Evolutionary conservation across 1,140 invertebrate genomes (phyloP), one percentile per base, ranked within the genome.

Genomic region (Tetranychus cinnabarinus): DNA sequence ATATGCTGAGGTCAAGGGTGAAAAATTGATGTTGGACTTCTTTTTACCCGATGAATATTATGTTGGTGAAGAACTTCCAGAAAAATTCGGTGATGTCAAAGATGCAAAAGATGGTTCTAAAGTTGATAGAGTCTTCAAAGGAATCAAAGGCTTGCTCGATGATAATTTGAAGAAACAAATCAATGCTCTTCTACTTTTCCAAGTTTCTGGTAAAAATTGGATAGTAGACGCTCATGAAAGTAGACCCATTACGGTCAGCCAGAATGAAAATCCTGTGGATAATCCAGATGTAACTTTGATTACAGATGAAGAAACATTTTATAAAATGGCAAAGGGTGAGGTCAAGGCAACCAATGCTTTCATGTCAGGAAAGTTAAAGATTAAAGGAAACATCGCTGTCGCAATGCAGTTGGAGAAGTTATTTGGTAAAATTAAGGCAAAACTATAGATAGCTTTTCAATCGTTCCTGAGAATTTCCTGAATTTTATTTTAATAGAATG

Each of bases 321-420:
- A 71, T 3, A 76, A 77, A 60, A 76, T 81, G 72, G 80, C 80
- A 65, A 66, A 63, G 61, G 71, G 71, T 56, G 37, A 60, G 35
- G 67, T 93, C 62, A 93, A 92, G 71, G 82, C 92, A 10, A 81
- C 88, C 0, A 80, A 81, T 34, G 91, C 92, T 10, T 95, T 93
- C 71, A 93, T 97, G 89, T 82, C 82, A 68, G 93, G 93, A 37
- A 97, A 96, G 75, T 74, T 98, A 54, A 95, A 93, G 75, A 88
- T 98, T 62, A 81, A 78, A 66, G 93, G 93, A 1, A 88, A 93
- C 70, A 77, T 97, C 68, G 83, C 84, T 65, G 86, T 92, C 70
- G 93, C 92, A 1, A 88, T 97, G 82, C 93, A 95, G 72, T 71
- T 97, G 61, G 92, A 97, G 72, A 92, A 91, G 73, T 75, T 97